Evolutionary conservation across 2,888 invertebrate species (phyloP).

Genomic region (Monochamus alternatus): DNA sequence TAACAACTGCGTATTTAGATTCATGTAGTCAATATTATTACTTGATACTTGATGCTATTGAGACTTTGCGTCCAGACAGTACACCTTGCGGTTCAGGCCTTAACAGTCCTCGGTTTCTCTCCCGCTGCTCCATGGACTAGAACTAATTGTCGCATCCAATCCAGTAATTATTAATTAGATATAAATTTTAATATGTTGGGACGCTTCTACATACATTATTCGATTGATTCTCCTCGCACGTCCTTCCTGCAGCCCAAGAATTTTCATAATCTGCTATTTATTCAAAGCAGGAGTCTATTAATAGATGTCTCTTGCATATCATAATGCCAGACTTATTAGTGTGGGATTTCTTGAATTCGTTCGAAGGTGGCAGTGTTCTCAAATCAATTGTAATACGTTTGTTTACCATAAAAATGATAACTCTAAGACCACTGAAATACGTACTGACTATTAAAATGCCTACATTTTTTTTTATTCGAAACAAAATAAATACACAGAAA

Average conservation of each 20-base stretch:
- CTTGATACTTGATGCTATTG: too few species aligned
- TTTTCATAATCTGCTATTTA: conserved; percentile 25
- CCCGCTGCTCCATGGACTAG: background rate
- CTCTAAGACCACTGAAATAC: too few species aligned
- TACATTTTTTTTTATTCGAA: too few species aligned
- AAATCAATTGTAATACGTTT: too few species aligned
- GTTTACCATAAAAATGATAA: too few species aligned
- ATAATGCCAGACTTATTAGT: background rate
- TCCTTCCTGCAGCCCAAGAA: conserved; percentile 17
- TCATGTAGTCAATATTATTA: too few species aligned
- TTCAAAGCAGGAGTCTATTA: conserved; percentile 13
- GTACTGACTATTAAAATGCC: too few species aligned
- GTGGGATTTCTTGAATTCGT: background rate
- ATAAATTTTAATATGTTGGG: conserved; percentile 22
- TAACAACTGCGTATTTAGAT: too few species aligned
- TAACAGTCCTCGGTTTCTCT: background rate
- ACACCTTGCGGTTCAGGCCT: background rate
- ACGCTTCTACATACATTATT: conserved; percentile 16
- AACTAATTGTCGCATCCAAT: conserved; percentile 19
- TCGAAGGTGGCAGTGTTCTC: too few species aligned
- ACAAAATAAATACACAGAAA: too few species aligned
- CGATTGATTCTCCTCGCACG: conserved; percentile 25
- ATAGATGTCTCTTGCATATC: background rate
- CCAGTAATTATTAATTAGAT: conserved; percentile 24
- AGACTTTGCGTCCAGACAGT: too few species aligned